Evolutionary conservation across 2,113 vertebrate genomes (phyloP).

Genomic region (Triplophysa tibetana): DNA sequence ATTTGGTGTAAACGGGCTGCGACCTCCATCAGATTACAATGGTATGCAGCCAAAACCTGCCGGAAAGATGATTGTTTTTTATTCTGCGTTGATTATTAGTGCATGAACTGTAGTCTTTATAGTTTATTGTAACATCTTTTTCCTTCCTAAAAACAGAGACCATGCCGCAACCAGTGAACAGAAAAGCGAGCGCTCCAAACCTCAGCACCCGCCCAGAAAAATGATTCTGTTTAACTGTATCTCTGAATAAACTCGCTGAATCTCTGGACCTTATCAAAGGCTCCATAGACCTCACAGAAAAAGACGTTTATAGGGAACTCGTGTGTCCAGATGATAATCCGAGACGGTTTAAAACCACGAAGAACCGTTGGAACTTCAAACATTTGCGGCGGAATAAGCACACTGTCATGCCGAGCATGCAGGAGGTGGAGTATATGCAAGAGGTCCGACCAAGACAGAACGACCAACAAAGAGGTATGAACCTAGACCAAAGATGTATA

Average conservation of each 20-base stretch:
- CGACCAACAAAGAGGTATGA: constrained; percentile 21
- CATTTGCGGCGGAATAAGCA: constrained; percentile 24
- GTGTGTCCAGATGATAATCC: not conserved
- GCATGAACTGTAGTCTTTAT: not conserved
- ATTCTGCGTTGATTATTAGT: not conserved
- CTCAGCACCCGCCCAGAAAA: not conserved
- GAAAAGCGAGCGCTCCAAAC: not conserved
- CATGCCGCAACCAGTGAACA: not conserved
- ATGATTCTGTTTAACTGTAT: constrained; percentile 31
- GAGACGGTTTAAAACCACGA: not conserved
- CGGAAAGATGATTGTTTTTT: not conserved
- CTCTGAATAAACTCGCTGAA: constrained; percentile 46
- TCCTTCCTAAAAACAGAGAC: constrained; percentile 2
- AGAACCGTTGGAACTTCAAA: constrained; percentile 21
- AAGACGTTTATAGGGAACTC: not conserved
- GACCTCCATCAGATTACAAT: constrained; percentile 51
- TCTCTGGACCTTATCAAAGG: constrained; percentile 36
- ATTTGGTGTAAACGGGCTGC: constrained; percentile 75
- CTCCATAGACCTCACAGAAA: constrained; percentile 1
- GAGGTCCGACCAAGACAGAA: not conserved
- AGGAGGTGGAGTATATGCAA: not conserved
- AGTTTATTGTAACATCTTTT: not conserved
- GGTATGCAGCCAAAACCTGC: constrained; percentile 38
- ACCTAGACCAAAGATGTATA: constrained; percentile 4
- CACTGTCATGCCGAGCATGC: not conserved